Conservation (phyloP, 1,140 invertebrate genomes). For the Diorhabda elongata region DNA sequence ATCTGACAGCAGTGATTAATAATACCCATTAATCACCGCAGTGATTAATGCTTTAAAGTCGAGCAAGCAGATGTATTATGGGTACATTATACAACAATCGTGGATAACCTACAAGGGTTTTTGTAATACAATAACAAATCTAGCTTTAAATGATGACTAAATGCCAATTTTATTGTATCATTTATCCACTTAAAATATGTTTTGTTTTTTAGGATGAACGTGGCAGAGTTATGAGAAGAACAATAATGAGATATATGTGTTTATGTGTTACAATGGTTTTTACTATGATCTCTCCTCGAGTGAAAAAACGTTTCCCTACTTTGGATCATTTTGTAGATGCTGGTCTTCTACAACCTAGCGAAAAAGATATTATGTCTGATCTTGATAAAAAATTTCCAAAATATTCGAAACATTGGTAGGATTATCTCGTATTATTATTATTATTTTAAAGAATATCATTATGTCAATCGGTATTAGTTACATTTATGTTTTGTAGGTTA, state of each 20-base stretch:
- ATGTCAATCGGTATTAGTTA: background rate
- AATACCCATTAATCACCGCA: too few relatives aligned
- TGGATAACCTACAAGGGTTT: too few relatives aligned
- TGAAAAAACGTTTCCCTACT: conserved; percentile 77
- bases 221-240: conserved; percentile 69
- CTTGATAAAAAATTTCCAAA: conserved; percentile 66
- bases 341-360: conserved; percentile 69
- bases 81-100: too few relatives aligned
- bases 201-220: conserved; percentile 60
- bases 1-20: too few relatives aligned
- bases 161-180: too few relatives aligned
- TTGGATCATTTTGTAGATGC: conserved; percentile 73
- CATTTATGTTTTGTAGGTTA: conserved; percentile 52
- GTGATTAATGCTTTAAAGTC: too few relatives aligned
- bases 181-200: background rate
- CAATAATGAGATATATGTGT: conserved; percentile 67
- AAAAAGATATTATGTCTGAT: conserved; percentile 62
- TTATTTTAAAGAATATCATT: background rate
- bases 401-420: conserved; percentile 72
- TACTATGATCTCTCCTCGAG: conserved; percentile 66
- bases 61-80: too few relatives aligned
- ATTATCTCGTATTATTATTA: background rate
- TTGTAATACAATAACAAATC: too few relatives aligned
- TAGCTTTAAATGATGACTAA: too few relatives aligned
- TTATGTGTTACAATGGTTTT: conserved; percentile 66